Evolutionary conservation across 2,888 invertebrate genomes (phyloP).

Genomic region (Netelia virgata): DNA sequence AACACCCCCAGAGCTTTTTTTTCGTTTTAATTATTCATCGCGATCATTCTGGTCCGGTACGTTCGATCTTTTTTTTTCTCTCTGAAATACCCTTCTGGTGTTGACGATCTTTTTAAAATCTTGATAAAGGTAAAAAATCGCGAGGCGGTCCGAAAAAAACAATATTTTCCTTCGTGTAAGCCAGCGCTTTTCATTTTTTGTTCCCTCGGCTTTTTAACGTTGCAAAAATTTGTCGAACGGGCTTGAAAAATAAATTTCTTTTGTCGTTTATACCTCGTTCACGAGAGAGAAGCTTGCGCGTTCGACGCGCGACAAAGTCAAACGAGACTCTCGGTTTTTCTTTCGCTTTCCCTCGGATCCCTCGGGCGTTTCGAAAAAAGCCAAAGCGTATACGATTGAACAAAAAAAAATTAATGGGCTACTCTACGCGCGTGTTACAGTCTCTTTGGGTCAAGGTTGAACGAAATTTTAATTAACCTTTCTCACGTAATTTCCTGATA

Average conservation of each 20-base stretch:
- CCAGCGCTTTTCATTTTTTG: not conserved
- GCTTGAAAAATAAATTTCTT: not conserved
- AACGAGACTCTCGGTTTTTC: not conserved
- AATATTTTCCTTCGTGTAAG: not conserved
- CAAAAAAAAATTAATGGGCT: not conserved
- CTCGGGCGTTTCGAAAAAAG: not conserved
- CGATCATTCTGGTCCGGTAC: not conserved
- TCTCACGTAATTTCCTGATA: too few species aligned
- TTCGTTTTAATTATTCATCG: slow-evolving; percentile 26
- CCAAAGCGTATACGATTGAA: not conserved
- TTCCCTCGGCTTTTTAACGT: not conserved
- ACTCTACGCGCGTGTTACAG: not conserved
- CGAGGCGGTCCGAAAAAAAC: not conserved
- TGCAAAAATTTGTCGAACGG: slow-evolving; percentile 6
- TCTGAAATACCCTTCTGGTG: not conserved
- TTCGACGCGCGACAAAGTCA: not conserved
- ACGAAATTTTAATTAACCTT: too few species aligned
- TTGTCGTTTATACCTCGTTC: not conserved
- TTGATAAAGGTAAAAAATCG: not conserved
- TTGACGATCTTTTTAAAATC: not conserved
- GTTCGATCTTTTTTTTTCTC: not conserved
- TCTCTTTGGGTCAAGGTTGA: not conserved
- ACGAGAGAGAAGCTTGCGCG: not conserved
- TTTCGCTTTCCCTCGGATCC: not conserved
- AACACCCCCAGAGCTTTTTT: slow-evolving; percentile 1